These are phyloP conservation scores for Zosterops hypoxanthus DNA, from an alignment of 2,113 vertebrate species.

Conservation along the genomic window DNA sequence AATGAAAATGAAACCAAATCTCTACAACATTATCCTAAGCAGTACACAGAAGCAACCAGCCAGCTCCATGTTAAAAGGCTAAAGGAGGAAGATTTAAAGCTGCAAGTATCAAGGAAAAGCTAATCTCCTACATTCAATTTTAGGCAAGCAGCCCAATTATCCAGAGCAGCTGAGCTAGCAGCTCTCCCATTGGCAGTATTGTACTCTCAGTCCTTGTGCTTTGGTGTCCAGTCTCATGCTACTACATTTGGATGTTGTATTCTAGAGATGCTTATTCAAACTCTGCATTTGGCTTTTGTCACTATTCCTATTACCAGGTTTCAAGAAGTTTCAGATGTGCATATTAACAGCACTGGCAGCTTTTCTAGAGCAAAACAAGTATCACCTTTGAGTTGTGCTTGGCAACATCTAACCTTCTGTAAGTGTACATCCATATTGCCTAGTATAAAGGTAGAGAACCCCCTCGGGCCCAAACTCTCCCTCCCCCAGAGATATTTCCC, in stretches of 20 bases:
- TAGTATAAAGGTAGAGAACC: not conserved
- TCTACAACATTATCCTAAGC: fast-evolving
- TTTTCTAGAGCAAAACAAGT: slow-evolving; percentile 1
- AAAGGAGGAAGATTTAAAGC: not conserved
- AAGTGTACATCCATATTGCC: not conserved
- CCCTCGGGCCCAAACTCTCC: not conserved
- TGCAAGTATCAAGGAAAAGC: not conserved
- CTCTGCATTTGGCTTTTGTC: not conserved
- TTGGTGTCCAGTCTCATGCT: not conserved
- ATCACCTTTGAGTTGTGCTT: not conserved
- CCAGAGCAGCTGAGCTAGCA: not conserved
- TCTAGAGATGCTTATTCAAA: not conserved
- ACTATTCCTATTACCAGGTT: not conserved
- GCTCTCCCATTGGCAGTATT: fast-evolving
- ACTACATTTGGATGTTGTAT: not conserved
- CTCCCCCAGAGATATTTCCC: not conserved
- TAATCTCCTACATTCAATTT: not conserved
- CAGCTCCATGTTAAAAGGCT: fast-evolving
- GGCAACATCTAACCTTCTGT: not conserved
- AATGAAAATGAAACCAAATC: not conserved
- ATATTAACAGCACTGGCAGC: not conserved
- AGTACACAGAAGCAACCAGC: too few relatives aligned
- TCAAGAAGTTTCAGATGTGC: not conserved
- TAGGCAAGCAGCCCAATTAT: not conserved
- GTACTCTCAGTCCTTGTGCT: not conserved